Evolutionary conservation across 2,888 invertebrate genomes (phyloP), one percentile per base, ranked within the genome.

Genomic region (Apantesis nais): DNA sequence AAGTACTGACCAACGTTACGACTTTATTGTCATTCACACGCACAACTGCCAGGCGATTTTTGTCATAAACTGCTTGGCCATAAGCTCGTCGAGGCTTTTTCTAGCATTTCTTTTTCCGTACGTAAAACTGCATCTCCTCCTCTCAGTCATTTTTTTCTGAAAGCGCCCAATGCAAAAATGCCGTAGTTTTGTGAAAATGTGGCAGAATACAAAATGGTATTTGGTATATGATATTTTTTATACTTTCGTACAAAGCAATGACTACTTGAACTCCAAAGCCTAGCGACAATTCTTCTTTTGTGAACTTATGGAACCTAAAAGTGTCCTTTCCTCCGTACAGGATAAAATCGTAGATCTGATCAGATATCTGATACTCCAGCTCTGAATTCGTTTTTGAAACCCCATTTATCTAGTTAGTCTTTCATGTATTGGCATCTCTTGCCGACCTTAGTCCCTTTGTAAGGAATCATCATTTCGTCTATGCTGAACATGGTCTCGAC

Each of bases 401-500:
- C 87, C 85, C 86, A 88, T 66, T 62, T 62, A 7, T 62, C 41
- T 4, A 41, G 62, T 25, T 62, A 34, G 16, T 60, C 60, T 60
- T 60, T 60, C 34, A 60, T 60, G 19, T 62, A 62, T 22, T 89
- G 87, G 3, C 74, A 66, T 31, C 84, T 63, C 8, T 76, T 83
- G 0, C 86, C 88, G 1, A 86, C 87, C 71, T 81, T 86, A 1
- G 60, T 79, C 0, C 86, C 87, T 79, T 89, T 88, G 60, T 88
- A 89, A 0, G 85, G 75, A 9, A 89, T 79, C 82, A 88, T 88
- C 85, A 86, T 86, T 71, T 90, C 87, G 60, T 88, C 86, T 1
- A 89, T 81, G 12, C 52, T 52, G 3, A n/a, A 52, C n/a, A 11
- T 52, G 9, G 11, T 52, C n/a, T 52, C 86, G 12, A 75, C 67